Conservation (phyloP, 2,113 vertebrate species). For the Benitochromis conjunctus region DNA sequence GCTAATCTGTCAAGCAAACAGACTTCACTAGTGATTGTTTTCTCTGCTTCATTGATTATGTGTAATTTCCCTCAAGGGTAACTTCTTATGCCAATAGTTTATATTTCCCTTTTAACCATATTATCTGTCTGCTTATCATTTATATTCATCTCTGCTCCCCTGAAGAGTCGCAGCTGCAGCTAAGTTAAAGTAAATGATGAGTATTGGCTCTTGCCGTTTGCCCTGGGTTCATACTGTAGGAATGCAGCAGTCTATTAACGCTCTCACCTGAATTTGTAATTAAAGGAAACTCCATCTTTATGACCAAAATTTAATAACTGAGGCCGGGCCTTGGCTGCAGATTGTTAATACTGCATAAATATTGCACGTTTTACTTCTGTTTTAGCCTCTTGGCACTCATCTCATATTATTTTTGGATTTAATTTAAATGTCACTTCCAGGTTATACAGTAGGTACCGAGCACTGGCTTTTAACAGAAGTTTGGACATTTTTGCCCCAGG, state of each 20-base stretch:
- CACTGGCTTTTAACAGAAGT: neutral
- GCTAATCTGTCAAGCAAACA: slow-evolving; percentile 23
- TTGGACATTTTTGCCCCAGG: neutral
- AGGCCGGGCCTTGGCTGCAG: neutral
- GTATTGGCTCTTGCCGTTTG: neutral
- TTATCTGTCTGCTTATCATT: slow-evolving; percentile 12
- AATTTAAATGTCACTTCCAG: neutral
- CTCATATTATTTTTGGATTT: neutral
- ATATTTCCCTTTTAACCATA: neutral
- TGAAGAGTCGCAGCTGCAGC: slow-evolving; percentile 8
- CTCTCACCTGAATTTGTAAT: neutral
- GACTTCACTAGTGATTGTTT: slow-evolving; percentile 14
- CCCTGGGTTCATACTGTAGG: neutral
- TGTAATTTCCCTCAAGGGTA: slow-evolving; percentile 11
- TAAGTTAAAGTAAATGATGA: neutral
- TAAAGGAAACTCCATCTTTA: neutral
- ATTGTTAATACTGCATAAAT: neutral
- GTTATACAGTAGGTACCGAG: neutral
- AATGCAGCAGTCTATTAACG: neutral
- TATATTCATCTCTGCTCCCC: slow-evolving; percentile 4
- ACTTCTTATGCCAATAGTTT: slow-evolving; percentile 1
- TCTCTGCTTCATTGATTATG: slow-evolving; percentile 18
- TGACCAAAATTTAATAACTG: neutral
- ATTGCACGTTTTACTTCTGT: neutral
- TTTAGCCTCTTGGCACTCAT: neutral